Evolutionary conservation across 2,888 invertebrate genomes (phyloP), one percentile per base, ranked within the genome.

Genomic region (Saturnia japonica): DNA sequence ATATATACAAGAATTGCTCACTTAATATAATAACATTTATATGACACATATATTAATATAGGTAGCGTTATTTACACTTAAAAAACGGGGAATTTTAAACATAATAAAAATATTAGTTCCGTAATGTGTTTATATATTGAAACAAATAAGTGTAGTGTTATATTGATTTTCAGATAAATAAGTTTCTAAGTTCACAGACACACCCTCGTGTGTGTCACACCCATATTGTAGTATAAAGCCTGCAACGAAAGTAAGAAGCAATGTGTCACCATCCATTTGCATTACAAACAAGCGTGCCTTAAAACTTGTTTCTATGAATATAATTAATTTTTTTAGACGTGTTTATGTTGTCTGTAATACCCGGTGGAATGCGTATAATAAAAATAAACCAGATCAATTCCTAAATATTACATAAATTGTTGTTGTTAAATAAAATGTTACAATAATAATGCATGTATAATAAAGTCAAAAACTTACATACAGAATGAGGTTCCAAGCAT

Each of bases 171-270:
- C 6, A 64, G 19, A 11, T 1, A 64, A n/a, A n/a, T 40, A 19
- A 11, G 40, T 64, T 64, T 64, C 64, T 60, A 40, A 64, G 25
- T 66, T 25, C 57, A 64, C 40, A 45, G 57, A 62, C 71, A 57
- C 67, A 70, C 70, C 70, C 72, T 43, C 70, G 47, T 73, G 7
- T 47, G 19, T 19, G 3, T 22, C 22, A 75, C 73, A n/a, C 19
- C 42, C 16, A 47, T 34, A 60, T 51, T 42, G 64, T 78, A n/a
- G n/a, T n/a, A n/a, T n/a, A 82, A 77, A 77, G 72, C 73, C 76
- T 75, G 77, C 74, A 82, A 80, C 74, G 86, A 86, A 87, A 88
- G 86, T 82, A 84, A 87, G 78, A 84, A 77, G 64, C 78, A 78
- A 78, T 78, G 77, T 82, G 82, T 84, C 83, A 80, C 77, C 78